A percentile compares a stretch with the other conserved stretches of the same genome.
phyloP scores from a whole-genome alignment of 2,113 vertebrate species.

The Speoplatyrhinus poulsoni region DNA sequence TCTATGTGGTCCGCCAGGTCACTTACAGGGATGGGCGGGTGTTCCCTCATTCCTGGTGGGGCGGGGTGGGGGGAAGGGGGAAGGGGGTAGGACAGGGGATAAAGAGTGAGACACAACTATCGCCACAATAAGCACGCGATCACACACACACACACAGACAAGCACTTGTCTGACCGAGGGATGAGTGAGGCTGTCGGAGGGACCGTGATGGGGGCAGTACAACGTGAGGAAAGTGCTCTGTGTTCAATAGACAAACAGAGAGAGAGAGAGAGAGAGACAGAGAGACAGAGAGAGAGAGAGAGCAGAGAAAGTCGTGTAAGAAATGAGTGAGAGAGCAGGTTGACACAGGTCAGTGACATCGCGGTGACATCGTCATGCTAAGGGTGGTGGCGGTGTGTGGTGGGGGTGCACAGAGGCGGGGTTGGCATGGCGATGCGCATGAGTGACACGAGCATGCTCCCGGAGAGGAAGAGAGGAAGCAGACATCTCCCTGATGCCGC shows the following conservation, averaged over 20 bases:
- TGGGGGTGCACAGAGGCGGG: conserved; percentile 49
- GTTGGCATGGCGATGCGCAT: conserved; percentile 62
- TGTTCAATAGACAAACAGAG: conserved; percentile 59
- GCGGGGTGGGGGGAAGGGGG: conserved; percentile 10
- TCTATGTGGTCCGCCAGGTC: conserved; percentile 92
- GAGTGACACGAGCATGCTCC: conserved; percentile 72
- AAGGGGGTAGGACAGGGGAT: conserved; percentile 4
- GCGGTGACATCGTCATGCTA: conserved; percentile 71
- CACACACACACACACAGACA: conserved; percentile 24
- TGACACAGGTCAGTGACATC: conserved; percentile 40
- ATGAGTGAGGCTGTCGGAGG: conserved; percentile 65
- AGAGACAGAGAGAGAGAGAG: neutral
- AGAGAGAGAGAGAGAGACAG: conserved; percentile 5
- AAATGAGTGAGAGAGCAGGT: conserved; percentile 12
- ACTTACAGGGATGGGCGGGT: conserved; percentile 84
- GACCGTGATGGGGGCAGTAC: conserved; percentile 67
- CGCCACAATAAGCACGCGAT: conserved; percentile 10
- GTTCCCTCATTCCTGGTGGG: conserved; percentile 86
- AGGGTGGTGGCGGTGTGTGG: conserved; percentile 30
- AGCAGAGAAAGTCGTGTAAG: neutral
- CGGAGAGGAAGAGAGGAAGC: conserved; percentile 43
- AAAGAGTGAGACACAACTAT: conserved; percentile 28
- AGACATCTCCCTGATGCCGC: conserved; percentile 61
- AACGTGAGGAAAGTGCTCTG: conserved; percentile 57
- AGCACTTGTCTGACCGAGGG: conserved; percentile 54